A percentile compares a stretch with the other conserved stretches of the same genome.
Evolutionary conservation across 2,113 vertebrate genomes (phyloP).

Genomic region (Macrotis lagotis): DNA sequence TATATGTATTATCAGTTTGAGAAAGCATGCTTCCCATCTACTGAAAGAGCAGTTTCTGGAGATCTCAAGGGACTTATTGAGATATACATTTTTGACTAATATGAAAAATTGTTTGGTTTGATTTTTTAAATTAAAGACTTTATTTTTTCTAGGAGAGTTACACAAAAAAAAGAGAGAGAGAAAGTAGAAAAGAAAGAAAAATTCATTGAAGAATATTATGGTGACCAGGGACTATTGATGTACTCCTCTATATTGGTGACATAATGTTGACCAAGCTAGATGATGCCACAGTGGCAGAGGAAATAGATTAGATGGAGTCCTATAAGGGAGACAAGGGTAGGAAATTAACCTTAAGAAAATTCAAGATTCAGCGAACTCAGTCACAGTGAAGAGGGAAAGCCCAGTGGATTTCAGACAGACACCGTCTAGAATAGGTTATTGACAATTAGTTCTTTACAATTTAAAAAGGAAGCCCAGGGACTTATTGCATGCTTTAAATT

Average conservation of each 20-base stretch:
- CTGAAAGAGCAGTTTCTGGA: neutral
- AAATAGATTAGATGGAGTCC: neutral
- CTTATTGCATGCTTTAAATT: neutral
- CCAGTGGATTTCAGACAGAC: neutral
- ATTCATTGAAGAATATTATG: neutral
- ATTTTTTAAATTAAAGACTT: neutral
- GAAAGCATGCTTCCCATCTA: neutral
- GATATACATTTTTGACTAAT: neutral
- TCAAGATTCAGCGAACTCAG: neutral
- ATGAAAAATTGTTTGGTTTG: neutral
- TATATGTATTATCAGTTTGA: neutral
- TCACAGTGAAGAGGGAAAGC: neutral
- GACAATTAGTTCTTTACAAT: neutral
- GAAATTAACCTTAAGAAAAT: neutral
- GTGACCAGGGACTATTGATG: neutral
- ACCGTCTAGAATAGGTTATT: neutral
- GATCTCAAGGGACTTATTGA: neutral
- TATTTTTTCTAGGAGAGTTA: neutral
- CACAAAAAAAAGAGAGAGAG: neutral
- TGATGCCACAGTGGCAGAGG: neutral
- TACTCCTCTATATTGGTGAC: neutral
- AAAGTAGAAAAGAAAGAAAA: neutral
- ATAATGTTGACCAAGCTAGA: neutral
- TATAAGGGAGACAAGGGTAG: neutral
- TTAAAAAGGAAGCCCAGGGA: neutral